Evolutionary conservation across 1,140 invertebrate species (phyloP), one percentile per base, ranked within the genome.

Genomic region (Linepithema humile): DNA sequence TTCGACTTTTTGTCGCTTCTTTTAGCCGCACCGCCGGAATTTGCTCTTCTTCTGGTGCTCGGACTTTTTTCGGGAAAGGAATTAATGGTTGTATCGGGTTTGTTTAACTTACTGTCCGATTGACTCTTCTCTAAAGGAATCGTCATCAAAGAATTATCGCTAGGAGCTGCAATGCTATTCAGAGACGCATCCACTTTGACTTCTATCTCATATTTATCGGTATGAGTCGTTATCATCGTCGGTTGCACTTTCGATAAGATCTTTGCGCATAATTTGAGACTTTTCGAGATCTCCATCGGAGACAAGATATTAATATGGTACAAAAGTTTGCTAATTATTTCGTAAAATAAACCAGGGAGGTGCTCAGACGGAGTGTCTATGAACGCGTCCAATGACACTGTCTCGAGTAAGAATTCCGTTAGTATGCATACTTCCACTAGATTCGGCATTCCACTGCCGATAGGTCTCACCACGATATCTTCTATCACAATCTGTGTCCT

Each of bases 301-400:
- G 95, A 95, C 4, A 98, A 89, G 50, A 94, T 91, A 48, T 95
- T 94, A 85, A 96, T 95, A 87, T 96, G 95, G 20, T 94, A 87
- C 0, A 95, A 96, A 15, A 97, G 91, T 80, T 96, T 95, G 70
- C 94, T 94, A 3, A 96, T 95, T 45, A 98, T 96, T 78, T 96
- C 95, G 57, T 96, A 93, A 88, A 98, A 96, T 53, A 98, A 94
- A 75, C 96, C 95, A 6, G 97, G 97, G 15, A 98, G 92, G 91
- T 98, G 97, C 84, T 98, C 96, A 6, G 96, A 96, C n/a, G 97
- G 96, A 15, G 96, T 97, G 89, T 98, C 97, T 40, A 96, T 95
- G 88, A 97, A 97, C 35, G 97, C 96, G 91, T 98, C 97, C 62
- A 98, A 93, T 0, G 97, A 97, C 0, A 98, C 96, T 5, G 97